Evolutionary conservation across 2,888 invertebrate species (phyloP), one percentile per base, ranked within the genome.

Genomic region (Agrochola lychnidis): DNA sequence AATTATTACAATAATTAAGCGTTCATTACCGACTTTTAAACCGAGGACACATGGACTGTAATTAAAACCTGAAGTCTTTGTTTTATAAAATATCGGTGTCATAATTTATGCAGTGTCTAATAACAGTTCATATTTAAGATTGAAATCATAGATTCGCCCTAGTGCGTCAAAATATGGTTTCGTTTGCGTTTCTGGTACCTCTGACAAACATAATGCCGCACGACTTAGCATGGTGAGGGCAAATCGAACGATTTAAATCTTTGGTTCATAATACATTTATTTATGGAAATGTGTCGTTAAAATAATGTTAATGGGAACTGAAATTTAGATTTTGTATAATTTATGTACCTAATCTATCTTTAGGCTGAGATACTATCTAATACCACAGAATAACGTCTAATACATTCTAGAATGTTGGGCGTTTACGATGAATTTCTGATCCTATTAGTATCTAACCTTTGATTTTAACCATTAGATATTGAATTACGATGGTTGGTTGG

Each of bases 1-100:
- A 68, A 51, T 73, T 63, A 81, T 83, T 30, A 86, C 73, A 67
- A 80, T 86, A 77, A 85, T 85, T 74, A 83, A 70, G 63, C 22
- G 25, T 72, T 76, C 70, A 82, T 82, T 80, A 77, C 30, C 48
- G 63, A 40, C 51, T 69, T 71, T 79, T 83, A 76, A 82, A 66
- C 53, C 19, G 48, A 70, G 69, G 70, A 66, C 67, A 67, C 42
- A 45, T 9, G 9, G 45, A 48, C 62, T 79, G 66, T 61, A 69
- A 84, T 86, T 86, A 86, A 64, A 75, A 63, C 4, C 5, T n/a
- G 51, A 68, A 75, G 16, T 73, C 36, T 73, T 59, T 62, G 61
- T 70, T 73, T 72, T 76, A 48, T 74, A 53, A 63, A 48, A 77
- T 19, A 30, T 42, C 57, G 67, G 10, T 61, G 42, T 42, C 51